Evolutionary conservation across 2,888 invertebrate species (phyloP), one percentile per base, ranked within the genome.

Genomic region (Meiosimyza platycephala): DNA sequence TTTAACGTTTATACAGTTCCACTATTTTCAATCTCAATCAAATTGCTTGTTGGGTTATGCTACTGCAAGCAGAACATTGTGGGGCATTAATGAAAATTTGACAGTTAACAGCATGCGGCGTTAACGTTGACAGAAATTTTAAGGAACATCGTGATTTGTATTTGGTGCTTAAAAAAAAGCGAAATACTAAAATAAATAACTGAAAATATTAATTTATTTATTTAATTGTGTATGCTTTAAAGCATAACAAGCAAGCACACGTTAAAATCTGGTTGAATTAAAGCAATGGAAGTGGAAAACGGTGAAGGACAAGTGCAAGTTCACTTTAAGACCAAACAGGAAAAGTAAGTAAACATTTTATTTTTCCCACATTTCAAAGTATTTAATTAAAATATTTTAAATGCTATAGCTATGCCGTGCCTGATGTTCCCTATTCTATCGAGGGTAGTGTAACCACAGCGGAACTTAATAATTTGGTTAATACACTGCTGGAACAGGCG

Each of bases 361-460:
- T 3, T 48, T 6, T 47, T 22, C 22, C 15, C n/a, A 60, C 2
- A 59, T 28, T 12, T 15, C 11, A 13, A n/a, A 22, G n/a, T 7
- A 28, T 12, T 6, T 60, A 11, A 51, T 51, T 16, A 15, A 15
- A 16, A 9, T 7, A 1, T 40, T 9, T 40, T 40, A 16, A 33
- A 13, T 66, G 9, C n/a, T 12, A 16, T 85, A 97, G 97, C 79
- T 95, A 93, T 90, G 94, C 96, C 9, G 93, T 97, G 63, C 93
- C 96, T 7, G 94, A 96, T 86, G 92, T 91, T 78, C 95, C 96
- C 0, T 93, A 94, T 82, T 93, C 95, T 16, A 93, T 97, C 28
- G 93, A 95, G 68, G 91, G 92, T 64, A 91, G 90, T 76, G 90
- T 94, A 5, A 90, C 92, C 64, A 85, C 90, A 13, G 87, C 89